phyloP scores from a whole-genome alignment of 2,797 vertebrate species.

The Pangasius krempfi region DNA sequence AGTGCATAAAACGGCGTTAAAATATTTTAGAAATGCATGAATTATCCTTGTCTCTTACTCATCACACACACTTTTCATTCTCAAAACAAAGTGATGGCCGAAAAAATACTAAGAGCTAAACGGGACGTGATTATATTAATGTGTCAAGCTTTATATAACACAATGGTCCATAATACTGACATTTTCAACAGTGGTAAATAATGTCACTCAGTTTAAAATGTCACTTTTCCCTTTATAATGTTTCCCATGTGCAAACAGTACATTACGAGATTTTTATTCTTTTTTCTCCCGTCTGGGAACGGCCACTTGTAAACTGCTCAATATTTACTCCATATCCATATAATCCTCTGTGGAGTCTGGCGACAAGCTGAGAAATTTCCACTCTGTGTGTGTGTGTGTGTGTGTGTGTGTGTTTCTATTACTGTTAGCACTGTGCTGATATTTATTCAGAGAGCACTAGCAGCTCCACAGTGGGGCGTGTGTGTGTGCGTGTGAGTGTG shows the following conservation, averaged over 20 bases:
- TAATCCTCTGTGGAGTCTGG: conserved; percentile 27
- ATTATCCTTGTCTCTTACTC: background rate
- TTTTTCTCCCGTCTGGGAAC: background rate
- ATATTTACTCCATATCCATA: conserved; percentile 26
- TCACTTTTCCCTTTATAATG: conserved; percentile 6
- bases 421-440: conserved; percentile 14
- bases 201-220: background rate
- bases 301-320: conserved; percentile 36
- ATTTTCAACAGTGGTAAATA: background rate
- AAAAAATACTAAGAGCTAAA: background rate
- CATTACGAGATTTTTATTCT: background rate
- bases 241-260: conserved; percentile 4
- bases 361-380: conserved; percentile 34
- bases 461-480: conserved; percentile 16
- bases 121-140: background rate
- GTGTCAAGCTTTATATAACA: background rate
- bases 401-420: background rate
- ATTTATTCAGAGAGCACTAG: conserved; percentile 25
- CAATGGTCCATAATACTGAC: background rate
- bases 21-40: background rate
- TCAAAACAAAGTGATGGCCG: background rate
- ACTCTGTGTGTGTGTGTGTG: conserved; percentile 11
- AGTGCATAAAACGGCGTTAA: background rate
- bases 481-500: no score
- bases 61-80: background rate